Evolutionary conservation across 2,113 vertebrate species (phyloP).

Genomic region (Ptyas mucosa): DNA sequence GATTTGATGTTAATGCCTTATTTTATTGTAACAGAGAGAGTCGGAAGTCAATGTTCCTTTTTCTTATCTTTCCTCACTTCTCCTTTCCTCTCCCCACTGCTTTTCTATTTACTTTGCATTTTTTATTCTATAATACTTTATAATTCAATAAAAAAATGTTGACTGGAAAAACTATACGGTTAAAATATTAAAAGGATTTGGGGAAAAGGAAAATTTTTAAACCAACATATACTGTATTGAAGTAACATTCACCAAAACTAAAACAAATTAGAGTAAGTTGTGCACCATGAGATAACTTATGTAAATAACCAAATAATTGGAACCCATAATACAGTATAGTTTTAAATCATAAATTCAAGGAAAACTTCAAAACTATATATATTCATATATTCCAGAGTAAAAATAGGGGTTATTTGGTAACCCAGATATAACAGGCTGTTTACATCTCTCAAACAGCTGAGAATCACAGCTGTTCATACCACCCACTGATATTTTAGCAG

Average conservation of each 20-base stretch:
- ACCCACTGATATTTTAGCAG: not conserved
- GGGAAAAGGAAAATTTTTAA: not conserved
- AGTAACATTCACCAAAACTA: not conserved
- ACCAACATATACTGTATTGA: not conserved
- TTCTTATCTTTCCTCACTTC: too few relatives aligned
- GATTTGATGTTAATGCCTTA: too few relatives aligned
- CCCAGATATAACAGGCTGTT: not conserved
- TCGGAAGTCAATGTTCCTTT: too few relatives aligned
- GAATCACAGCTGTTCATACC: slow-evolving; percentile 1
- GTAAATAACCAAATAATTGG: not conserved
- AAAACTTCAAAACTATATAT: not conserved
- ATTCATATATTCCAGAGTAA: not conserved
- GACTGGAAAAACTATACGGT: not conserved
- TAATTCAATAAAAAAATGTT: too few relatives aligned
- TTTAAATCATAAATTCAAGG: not conserved
- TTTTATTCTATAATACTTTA: too few relatives aligned
- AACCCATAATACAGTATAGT: not conserved
- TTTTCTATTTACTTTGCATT: too few relatives aligned
- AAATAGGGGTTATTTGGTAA: not conserved
- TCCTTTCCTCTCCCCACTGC: too few relatives aligned
- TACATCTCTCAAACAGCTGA: not conserved
- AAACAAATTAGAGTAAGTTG: not conserved
- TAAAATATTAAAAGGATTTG: not conserved
- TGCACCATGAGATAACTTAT: not conserved
- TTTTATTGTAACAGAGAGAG: too few relatives aligned